phyloP scores from a whole-genome alignment of 2,797 vertebrate genomes.

The Dermochelys coriacea region DNA sequence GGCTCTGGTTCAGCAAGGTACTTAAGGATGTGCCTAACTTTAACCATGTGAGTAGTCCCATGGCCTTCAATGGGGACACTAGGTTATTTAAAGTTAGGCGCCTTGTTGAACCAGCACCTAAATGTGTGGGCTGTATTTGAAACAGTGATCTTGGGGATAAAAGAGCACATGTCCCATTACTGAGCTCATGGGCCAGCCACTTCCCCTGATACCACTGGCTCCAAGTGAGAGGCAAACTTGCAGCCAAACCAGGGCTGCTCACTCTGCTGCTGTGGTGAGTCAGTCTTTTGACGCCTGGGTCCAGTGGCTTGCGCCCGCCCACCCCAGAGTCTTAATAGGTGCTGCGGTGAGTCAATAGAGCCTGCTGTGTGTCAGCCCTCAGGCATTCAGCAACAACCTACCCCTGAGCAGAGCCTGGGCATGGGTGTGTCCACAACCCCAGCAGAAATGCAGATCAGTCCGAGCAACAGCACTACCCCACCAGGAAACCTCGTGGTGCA shows the following conservation, averaged over 20 bases:
- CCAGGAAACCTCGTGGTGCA: neutral
- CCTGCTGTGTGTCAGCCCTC: neutral
- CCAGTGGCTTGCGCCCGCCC: no score
- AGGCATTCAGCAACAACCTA: neutral
- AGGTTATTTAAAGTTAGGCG: neutral
- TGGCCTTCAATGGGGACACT: neutral
- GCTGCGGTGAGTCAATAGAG: no score
- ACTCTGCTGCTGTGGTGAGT: no score
- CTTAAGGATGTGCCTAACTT: neutral
- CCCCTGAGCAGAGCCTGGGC: neutral
- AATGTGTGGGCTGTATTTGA: neutral
- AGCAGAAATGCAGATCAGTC: neutral
- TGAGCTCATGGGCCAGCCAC: neutral
- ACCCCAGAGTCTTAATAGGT: no score
- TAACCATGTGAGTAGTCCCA: neutral
- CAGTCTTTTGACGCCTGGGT: no score
- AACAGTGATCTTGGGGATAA: rapidly evolving
- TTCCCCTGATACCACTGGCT: neutral
- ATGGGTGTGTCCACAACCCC: neutral
- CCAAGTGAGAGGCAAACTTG: neutral
- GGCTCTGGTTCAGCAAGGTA: neutral
- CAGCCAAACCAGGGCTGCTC: no score
- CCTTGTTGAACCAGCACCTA: neutral
- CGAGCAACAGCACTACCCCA: neutral
- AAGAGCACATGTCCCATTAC: neutral